Conservation (phyloP, 2,888 invertebrate genomes). For the Onthophagus sagittarius region DNA sequence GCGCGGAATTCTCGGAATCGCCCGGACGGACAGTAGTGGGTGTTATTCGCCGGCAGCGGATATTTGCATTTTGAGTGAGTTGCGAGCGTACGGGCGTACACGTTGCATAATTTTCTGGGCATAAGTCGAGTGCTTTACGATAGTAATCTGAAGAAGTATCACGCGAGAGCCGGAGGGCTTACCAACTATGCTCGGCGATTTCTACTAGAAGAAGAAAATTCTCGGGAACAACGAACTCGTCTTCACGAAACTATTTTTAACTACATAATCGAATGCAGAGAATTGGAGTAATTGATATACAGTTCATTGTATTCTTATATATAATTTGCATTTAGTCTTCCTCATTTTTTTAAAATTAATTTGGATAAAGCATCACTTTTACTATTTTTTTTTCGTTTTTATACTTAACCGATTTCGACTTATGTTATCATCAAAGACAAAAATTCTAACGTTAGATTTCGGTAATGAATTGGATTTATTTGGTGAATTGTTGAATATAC, state of each 20-base stretch:
- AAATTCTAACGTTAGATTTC: too few species aligned
- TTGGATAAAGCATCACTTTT: too few species aligned
- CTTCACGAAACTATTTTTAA: neutral
- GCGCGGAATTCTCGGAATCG: constrained; percentile 7
- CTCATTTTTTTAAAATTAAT: too few species aligned
- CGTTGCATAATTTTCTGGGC: constrained; percentile 10
- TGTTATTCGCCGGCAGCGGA: constrained; percentile 8
- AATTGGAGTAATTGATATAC: neutral
- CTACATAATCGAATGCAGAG: neutral
- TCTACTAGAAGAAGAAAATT: neutral
- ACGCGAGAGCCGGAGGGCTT: neutral
- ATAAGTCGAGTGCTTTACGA: constrained; percentile 13
- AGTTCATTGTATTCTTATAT: too few species aligned
- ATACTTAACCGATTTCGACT: too few species aligned
- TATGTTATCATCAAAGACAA: too few species aligned
- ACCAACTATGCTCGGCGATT: neutral
- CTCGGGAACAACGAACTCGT: neutral
- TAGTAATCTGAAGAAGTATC: constrained; percentile 14
- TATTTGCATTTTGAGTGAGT: constrained; percentile 14
- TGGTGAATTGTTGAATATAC: too few species aligned
- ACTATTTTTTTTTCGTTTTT: too few species aligned
- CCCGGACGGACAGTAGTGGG: constrained; percentile 2
- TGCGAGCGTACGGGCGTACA: constrained; percentile 5
- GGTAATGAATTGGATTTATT: too few species aligned
- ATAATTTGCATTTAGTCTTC: too few species aligned